Percentiles rank a stretch among this genome's conserved stretches.
Evolutionary conservation across 2,888 invertebrate genomes (phyloP).

Genomic region (Lypha dubia): DNA sequence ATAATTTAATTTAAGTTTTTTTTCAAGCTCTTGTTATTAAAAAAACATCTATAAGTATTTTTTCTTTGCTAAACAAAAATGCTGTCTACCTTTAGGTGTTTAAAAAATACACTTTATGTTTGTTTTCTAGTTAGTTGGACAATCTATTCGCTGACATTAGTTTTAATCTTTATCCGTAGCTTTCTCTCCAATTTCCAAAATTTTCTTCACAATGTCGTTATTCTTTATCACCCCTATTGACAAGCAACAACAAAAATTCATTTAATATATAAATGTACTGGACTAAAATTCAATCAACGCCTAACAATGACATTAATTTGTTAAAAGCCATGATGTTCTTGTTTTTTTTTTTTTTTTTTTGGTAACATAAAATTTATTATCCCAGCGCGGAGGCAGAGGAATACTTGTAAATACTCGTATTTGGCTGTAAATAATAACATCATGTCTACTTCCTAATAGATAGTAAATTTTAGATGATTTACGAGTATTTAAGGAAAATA

Average conservation of each 20-base stretch:
- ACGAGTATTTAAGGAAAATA: conserved; percentile 1
- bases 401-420: conserved; percentile 1
- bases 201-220: conserved; percentile 5
- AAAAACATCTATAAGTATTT: neutral
- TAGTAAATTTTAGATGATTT: conserved; percentile 30
- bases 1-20: conserved; percentile 24
- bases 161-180: neutral
- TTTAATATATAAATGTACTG: neutral
- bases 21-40: neutral
- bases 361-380: conserved; percentile 4
- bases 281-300: conserved; percentile 63
- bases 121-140: conserved; percentile 39
- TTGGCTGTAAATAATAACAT: conserved; percentile 43
- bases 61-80: conserved; percentile 10
- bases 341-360: conserved; percentile 23
- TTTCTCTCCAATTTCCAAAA: neutral
- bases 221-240: conserved; percentile 12
- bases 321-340: conserved; percentile 48
- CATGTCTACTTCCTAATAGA: conserved; percentile 41
- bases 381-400: neutral
- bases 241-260: conserved; percentile 9
- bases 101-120: conserved; percentile 37
- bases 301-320: conserved; percentile 69
- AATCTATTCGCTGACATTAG: conserved; percentile 1
- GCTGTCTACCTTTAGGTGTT: conserved; percentile 42